These are phyloP conservation scores for Diadromus collaris DNA, from an alignment of 2,888 invertebrate species.

Conservation along the genomic window DNA sequence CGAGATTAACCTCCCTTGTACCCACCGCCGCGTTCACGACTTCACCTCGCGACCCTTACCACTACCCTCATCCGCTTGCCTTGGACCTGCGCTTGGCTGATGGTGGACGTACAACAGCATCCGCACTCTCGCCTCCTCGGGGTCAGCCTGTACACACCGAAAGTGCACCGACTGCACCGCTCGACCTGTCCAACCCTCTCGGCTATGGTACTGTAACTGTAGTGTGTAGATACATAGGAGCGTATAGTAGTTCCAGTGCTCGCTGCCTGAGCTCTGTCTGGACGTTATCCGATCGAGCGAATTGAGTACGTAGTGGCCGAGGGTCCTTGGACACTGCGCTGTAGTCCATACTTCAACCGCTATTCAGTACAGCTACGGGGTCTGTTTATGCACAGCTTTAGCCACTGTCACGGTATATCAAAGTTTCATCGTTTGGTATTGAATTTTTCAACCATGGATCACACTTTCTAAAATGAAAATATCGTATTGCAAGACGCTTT, in stretches of 20 bases:
- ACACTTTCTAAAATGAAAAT: neutral
- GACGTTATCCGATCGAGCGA: conserved; percentile 29
- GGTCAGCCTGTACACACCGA: conserved; percentile 40
- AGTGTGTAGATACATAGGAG: conserved; percentile 7
- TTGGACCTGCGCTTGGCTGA: conserved; percentile 27
- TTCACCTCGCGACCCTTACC: conserved; percentile 52
- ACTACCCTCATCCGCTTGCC: conserved; percentile 30
- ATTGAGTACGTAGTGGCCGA: conserved; percentile 16
- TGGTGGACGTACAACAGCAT: conserved; percentile 56
- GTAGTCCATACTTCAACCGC: conserved; percentile 18
- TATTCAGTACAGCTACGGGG: conserved; percentile 8
- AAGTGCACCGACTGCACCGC: conserved; percentile 24
- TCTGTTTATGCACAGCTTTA: conserved; percentile 6
- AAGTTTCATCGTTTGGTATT: neutral
- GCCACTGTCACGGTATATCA: conserved; percentile 2
- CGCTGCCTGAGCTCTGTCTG: conserved; percentile 10
- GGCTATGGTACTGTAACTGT: conserved; percentile 13
- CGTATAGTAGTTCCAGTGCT: conserved; percentile 19
- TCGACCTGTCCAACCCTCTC: conserved; percentile 30
- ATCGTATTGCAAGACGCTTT: neutral
- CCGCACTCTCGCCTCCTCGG: conserved; percentile 33
- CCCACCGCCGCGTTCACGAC: conserved; percentile 55
- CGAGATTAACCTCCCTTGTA: conserved; percentile 71
- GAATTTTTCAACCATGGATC: neutral
- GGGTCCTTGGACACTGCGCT: conserved; percentile 11